Evolutionary conservation across 2,888 invertebrate species (phyloP).

Genomic region (Esperia sulphurella): DNA sequence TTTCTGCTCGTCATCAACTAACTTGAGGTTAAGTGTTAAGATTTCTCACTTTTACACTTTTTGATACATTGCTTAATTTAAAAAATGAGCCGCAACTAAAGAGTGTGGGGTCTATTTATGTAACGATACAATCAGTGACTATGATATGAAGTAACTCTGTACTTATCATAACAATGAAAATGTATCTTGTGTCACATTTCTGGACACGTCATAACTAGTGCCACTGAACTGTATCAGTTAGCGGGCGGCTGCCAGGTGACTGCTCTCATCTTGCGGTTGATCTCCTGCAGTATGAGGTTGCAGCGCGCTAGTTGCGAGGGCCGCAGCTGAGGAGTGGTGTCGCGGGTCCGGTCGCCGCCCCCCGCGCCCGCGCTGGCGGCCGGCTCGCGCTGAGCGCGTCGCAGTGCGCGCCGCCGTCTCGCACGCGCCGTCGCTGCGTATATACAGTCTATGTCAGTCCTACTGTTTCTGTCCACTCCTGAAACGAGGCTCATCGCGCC

Average conservation of each 20-base stretch:
- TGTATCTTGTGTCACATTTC: not conserved
- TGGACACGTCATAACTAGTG: not conserved
- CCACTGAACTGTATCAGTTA: conserved; percentile 6
- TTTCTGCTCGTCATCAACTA: too few species aligned
- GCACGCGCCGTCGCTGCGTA: conserved; percentile 48
- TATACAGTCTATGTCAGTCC: not conserved
- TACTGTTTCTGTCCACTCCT: too few species aligned
- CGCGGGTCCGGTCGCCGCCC: conserved; percentile 37
- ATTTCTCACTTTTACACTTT: too few species aligned
- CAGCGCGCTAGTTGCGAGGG: conserved; percentile 86
- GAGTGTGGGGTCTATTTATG: too few species aligned
- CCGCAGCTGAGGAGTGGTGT: conserved; percentile 69
- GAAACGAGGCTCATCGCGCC: too few species aligned
- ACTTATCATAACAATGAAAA: not conserved
- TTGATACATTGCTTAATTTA: too few species aligned
- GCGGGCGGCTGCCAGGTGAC: conserved; percentile 84
- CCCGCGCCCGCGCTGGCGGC: conserved; percentile 20
- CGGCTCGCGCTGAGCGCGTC: conserved; percentile 46
- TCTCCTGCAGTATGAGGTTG: conserved; percentile 85
- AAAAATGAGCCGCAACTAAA: too few species aligned
- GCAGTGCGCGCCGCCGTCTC: conserved; percentile 50
- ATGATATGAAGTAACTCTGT: too few species aligned
- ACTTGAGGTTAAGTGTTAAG: too few species aligned
- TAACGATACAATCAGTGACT: too few species aligned
- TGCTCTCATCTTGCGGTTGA: conserved; percentile 87